Percentiles rank a stretch among this genome's conserved stretches.
phyloP scores from a whole-genome alignment of 2,888 invertebrate genomes.

The Clanis bilineata region DNA sequence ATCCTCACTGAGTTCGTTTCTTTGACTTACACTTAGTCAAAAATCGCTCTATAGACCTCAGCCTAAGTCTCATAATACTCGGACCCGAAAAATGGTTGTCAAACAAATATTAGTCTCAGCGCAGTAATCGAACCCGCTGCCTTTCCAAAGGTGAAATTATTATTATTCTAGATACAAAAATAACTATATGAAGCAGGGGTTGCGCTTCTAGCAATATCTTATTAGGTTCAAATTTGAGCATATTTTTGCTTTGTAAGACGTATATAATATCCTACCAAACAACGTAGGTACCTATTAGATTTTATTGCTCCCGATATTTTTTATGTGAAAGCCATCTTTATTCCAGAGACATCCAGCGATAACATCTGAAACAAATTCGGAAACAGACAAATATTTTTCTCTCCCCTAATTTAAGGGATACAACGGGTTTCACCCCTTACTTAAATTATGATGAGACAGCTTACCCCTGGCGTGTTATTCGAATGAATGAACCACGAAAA shows the following conservation, averaged over 20 bases:
- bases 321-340: neutral
- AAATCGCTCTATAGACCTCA: too few relatives aligned
- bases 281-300: neutral
- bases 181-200: too few relatives aligned
- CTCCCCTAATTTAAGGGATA: neutral
- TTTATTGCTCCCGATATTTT: neutral
- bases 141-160: too few relatives aligned
- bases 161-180: too few relatives aligned
- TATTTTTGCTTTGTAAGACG: neutral
- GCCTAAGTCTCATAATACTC: too few relatives aligned
- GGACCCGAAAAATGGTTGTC: too few relatives aligned
- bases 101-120: too few relatives aligned
- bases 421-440: neutral
- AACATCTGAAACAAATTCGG: neutral
- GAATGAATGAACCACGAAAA: neutral
- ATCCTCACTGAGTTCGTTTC: too few relatives aligned
- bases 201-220: too few relatives aligned
- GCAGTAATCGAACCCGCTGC: too few relatives aligned
- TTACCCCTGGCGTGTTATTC: neutral
- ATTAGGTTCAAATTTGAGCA: too few relatives aligned
- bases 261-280: neutral
- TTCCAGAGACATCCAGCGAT: neutral
- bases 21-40: too few relatives aligned
- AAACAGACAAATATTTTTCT: neutral
- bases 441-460: neutral